Evolutionary conservation across 2,797 vertebrate species (phyloP).

Genomic region (Petrocephalus sullivani): DNA sequence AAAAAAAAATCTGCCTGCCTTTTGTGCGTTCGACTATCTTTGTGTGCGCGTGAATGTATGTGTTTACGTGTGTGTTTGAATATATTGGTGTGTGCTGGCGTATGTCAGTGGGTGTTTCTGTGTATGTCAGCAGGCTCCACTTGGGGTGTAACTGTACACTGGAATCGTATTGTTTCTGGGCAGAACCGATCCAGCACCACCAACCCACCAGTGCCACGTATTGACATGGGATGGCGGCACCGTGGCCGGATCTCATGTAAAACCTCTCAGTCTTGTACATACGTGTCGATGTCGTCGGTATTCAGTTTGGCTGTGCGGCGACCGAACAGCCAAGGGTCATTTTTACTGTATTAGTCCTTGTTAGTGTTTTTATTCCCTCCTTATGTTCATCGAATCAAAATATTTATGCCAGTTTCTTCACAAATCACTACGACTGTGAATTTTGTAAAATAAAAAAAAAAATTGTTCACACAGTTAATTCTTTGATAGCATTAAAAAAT

Average conservation of each 20-base stretch:
- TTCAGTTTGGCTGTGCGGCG: slow-evolving; percentile 20
- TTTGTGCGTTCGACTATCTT: not conserved
- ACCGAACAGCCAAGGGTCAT: slow-evolving; percentile 20
- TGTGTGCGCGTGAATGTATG: not conserved
- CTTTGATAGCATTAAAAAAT: slow-evolving; percentile 57
- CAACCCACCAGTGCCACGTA: not conserved
- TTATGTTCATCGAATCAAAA: slow-evolving; percentile 35
- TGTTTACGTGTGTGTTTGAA: not conserved
- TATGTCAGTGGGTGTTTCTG: not conserved
- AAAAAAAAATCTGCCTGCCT: not conserved
- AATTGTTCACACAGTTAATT: slow-evolving; percentile 40
- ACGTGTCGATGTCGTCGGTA: slow-evolving; percentile 18
- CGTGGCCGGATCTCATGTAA: not conserved
- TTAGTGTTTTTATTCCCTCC: slow-evolving; percentile 16
- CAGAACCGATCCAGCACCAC: not conserved
- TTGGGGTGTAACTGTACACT: not conserved
- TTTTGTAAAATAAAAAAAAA: slow-evolving; percentile 47
- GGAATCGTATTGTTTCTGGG: slow-evolving; percentile 1
- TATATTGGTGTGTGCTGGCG: not conserved
- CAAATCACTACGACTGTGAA: slow-evolving; percentile 58
- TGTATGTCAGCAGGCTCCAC: not conserved
- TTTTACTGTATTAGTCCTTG: slow-evolving; percentile 22
- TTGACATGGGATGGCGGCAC: not conserved
- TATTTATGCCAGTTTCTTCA: slow-evolving; percentile 50
- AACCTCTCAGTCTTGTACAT: slow-evolving; percentile 19